These are phyloP conservation scores for Drosophila dunni DNA, from an alignment of 1,140 invertebrate genomes.

Conservation along the genomic window DNA sequence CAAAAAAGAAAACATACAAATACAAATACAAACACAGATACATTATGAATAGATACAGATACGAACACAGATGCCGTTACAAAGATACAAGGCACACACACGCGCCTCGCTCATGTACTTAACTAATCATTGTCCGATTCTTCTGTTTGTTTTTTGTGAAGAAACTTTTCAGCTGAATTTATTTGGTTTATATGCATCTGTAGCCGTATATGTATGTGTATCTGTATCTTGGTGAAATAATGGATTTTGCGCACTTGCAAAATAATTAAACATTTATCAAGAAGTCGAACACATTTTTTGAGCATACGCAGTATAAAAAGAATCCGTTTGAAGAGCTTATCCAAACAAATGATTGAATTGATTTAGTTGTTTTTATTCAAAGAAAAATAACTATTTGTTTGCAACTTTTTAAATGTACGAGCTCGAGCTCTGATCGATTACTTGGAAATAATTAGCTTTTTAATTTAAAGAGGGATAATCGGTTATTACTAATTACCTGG, in stretches of 20 bases:
- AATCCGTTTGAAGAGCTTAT: neutral
- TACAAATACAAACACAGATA: constrained; percentile 52
- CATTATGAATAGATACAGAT: constrained; percentile 53
- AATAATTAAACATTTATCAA: constrained; percentile 10
- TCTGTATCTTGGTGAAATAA: neutral
- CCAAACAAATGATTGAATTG: neutral
- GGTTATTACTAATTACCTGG: no score
- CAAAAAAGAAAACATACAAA: constrained; percentile 29
- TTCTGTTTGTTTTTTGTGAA: constrained; percentile 73
- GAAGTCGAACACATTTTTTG: constrained; percentile 10
- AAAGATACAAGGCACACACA: constrained; percentile 37
- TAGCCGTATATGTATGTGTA: constrained; percentile 29
- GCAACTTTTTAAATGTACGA: no score
- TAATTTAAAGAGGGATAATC: no score
- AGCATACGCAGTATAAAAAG: neutral
- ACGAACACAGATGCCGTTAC: constrained; percentile 42
- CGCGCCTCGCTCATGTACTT: constrained; percentile 48
- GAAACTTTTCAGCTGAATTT: constrained; percentile 66
- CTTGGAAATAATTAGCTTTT: no score
- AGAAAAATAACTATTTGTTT: constrained; percentile 14
- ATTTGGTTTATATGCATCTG: constrained; percentile 53
- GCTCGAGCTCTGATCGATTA: neutral
- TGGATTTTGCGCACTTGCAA: constrained; percentile 34
- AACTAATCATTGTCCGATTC: constrained; percentile 76
- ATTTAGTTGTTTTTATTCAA: constrained; percentile 3